Conservation (phyloP, 35 echinoderm and acorn worm species). For the Amphiura filiformis region DNA sequence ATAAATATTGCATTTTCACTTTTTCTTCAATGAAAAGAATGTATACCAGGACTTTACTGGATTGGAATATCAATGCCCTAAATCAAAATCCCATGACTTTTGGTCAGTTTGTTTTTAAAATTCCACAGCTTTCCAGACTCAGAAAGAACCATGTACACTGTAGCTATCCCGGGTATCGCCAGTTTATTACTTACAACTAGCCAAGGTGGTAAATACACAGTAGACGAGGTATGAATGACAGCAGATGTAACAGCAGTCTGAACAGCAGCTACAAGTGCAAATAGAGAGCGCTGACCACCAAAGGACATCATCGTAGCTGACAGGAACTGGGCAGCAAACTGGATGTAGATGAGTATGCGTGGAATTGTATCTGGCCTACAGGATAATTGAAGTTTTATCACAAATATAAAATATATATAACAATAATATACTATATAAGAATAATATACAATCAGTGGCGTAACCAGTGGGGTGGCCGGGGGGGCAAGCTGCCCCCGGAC, state of each 20-base stretch:
- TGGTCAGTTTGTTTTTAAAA: neutral
- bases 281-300: constrained; percentile 45
- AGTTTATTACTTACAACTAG: neutral
- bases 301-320: constrained; percentile 56
- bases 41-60: neutral
- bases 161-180: neutral
- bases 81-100: neutral
- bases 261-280: constrained; percentile 35
- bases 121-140: neutral
- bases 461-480: too few relatives aligned
- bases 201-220: neutral
- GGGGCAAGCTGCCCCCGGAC: too few relatives aligned
- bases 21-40: neutral
- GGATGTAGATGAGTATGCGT: constrained; percentile 28
- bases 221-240: neutral
- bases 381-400: too few relatives aligned
- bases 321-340: constrained; percentile 39
- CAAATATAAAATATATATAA: too few relatives aligned
- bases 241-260: constrained; percentile 12
- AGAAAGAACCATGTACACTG: neutral
- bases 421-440: too few relatives aligned
- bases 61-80: neutral
- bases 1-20: neutral
- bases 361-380: constrained; percentile 27
- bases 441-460: too few relatives aligned